These are phyloP conservation scores for Tragelaphus strepsiceros DNA, from an alignment of 2,113 vertebrate genomes.

Conservation along the genomic window DNA sequence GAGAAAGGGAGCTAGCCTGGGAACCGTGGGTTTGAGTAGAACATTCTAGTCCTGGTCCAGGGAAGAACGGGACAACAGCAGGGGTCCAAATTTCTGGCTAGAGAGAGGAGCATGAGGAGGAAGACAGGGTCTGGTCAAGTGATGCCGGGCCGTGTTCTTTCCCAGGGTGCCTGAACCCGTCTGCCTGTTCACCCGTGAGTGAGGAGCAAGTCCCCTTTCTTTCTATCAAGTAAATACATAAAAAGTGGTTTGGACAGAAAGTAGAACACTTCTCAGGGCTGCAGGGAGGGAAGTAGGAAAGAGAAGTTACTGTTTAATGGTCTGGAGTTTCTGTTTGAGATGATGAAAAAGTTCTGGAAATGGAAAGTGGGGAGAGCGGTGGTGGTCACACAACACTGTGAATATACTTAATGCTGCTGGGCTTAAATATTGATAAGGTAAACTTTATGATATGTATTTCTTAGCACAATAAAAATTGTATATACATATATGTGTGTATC, in stretches of 20 bases:
- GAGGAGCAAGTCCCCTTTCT: background rate
- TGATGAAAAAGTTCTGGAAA: background rate
- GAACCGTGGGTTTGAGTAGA: background rate
- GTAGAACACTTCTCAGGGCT: background rate
- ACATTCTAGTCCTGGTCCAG: background rate
- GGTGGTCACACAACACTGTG: background rate
- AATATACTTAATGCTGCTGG: background rate
- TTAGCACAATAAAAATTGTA: background rate
- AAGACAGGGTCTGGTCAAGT: background rate
- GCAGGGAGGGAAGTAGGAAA: background rate
- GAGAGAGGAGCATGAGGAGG: background rate
- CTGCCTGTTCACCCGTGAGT: background rate
- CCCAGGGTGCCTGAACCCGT: background rate
- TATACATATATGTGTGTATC: background rate
- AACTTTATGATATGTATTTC: background rate
- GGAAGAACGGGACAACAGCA: background rate
- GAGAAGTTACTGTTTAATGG: background rate
- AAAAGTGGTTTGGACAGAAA: background rate
- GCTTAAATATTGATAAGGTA: background rate
- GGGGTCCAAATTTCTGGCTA: background rate
- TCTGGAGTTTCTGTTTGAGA: background rate
- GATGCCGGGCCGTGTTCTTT: background rate
- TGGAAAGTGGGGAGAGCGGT: background rate
- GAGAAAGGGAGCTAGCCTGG: background rate
- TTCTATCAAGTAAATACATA: background rate